Base-by-base conservation (phyloP, 2,888 invertebrate genomes). In the Chesias legatella region DNA sequence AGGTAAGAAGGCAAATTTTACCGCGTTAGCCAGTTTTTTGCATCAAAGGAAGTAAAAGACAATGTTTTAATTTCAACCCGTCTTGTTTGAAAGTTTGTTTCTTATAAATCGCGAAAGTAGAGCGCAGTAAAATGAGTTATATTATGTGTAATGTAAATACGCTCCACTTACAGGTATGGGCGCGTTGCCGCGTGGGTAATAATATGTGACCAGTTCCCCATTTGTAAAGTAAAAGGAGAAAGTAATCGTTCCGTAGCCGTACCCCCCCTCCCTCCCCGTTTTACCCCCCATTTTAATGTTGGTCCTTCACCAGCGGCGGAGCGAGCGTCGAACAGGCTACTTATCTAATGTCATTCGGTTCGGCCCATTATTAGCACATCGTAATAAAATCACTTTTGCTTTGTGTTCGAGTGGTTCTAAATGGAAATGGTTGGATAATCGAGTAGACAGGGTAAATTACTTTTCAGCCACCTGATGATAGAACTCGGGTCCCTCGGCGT, bases 131-230 rank as follows among this genome's bases (percentile, higher is more conserved):
- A 53, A 56, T 48, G 38, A 48, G 42, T 46, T 52, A n/a, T 41
- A 29, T 38, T 6, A 7, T 9, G 34, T 39, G 36, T 49, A 47
- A 44, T 31, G 45, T 43, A 42, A 35, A 43, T 32, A 44, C 33
- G 22, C 22, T 46, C 39, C 26, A 38, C 23, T 9, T 31, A 43
- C 39, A 33, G n/a, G n/a, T 45, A 27, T 33, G 11, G 41, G 23
- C 34, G 30, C 17, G 27, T 6, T 2, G 27, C 13, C 13, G 23
- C 38, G 33, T 42, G 35, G 43, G 48, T 71, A 68, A 67, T 73
- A 73, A 74, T 67, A 67, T 63, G 60, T 64, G 64, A 62, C 63
- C 68, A 63, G 67, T 73, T 71, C 67, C 69, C 66, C 67, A 73
- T 75, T 70, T 73, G 66, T 68, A 67, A 73, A 68, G 67, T 63